These are phyloP conservation scores for Holacanthella duospinosa DNA, from an alignment of 2,888 invertebrate species.

Conservation along the genomic window DNA sequence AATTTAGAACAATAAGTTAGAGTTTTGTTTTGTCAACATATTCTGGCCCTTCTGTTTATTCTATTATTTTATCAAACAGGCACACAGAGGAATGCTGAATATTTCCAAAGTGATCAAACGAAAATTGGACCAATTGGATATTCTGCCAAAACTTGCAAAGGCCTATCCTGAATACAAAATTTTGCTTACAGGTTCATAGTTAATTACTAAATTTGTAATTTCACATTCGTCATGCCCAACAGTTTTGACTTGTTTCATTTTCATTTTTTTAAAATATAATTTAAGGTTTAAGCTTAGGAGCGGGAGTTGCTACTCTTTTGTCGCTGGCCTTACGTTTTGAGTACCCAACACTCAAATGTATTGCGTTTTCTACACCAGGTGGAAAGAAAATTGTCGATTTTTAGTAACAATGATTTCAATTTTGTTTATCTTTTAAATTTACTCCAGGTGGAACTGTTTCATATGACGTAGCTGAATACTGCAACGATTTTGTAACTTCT, in stretches of 20 bases:
- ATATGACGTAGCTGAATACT: slow-evolving; percentile 58
- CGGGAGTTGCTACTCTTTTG: not conserved
- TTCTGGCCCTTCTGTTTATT: too few relatives aligned
- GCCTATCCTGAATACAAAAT: not conserved
- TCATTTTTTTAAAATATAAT: not conserved
- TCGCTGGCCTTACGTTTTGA: not conserved
- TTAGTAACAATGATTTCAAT: not conserved
- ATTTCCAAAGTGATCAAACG: not conserved
- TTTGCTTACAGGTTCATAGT: not conserved
- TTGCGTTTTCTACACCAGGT: not conserved
- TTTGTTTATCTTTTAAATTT: slow-evolving; percentile 25
- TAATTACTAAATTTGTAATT: not conserved
- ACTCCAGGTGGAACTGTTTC: slow-evolving; percentile 63
- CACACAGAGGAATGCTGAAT: slow-evolving; percentile 6
- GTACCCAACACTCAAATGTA: not conserved
- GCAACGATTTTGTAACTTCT: slow-evolving; percentile 70
- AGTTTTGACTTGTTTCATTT: not conserved
- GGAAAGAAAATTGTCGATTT: not conserved
- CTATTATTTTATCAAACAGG: too few relatives aligned
- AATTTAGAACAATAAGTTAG: too few relatives aligned
- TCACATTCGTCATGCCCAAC: not conserved
- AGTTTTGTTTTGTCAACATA: too few relatives aligned
- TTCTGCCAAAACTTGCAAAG: not conserved
- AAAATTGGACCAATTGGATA: slow-evolving; percentile 4
- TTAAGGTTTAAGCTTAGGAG: slow-evolving; percentile 1